Percentiles rank a stretch among this genome's conserved stretches.
Evolutionary conservation across 2,888 invertebrate species (phyloP).

Genomic region (Eupeodes latifasciatus): DNA sequence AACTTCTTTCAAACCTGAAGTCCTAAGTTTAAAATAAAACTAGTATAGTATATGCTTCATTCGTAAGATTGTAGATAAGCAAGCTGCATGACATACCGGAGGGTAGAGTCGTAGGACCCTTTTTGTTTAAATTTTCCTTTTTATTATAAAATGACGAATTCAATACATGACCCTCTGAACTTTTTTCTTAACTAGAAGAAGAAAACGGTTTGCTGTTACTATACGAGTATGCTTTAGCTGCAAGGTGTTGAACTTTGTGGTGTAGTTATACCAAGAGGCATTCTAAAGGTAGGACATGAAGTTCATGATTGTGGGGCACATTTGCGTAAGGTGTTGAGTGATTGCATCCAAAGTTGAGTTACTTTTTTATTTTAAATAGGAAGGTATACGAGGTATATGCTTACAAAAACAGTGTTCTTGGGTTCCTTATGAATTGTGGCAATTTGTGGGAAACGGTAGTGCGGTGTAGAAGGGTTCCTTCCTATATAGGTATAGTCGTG

Average conservation of each 20-base stretch:
- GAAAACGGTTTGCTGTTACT: neutral
- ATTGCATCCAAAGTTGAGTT: constrained; percentile 65
- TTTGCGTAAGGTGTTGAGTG: constrained; percentile 76
- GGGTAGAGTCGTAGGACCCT: no score
- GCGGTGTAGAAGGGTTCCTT: neutral
- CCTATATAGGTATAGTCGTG: no score
- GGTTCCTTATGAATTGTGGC: constrained; percentile 39
- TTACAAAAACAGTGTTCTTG: constrained; percentile 2
- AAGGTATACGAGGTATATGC: neutral
- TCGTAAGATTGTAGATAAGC: no score
- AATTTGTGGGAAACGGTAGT: constrained; percentile 9
- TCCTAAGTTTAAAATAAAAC: no score
- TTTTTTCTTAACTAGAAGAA: neutral
- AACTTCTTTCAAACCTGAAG: no score
- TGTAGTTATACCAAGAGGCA: neutral
- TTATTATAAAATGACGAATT: neutral
- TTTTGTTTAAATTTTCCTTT: no score
- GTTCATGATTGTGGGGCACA: constrained; percentile 76
- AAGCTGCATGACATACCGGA: no score
- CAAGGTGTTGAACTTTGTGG: constrained; percentile 75
- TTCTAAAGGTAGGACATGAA: constrained; percentile 69
- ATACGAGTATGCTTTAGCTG: constrained; percentile 4
- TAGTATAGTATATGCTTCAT: no score
- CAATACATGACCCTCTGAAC: neutral
- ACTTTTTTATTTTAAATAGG: constrained; percentile 12